These are phyloP conservation scores for Drosophila anceps DNA, from an alignment of 2,888 invertebrate species.

Conservation along the genomic window DNA sequence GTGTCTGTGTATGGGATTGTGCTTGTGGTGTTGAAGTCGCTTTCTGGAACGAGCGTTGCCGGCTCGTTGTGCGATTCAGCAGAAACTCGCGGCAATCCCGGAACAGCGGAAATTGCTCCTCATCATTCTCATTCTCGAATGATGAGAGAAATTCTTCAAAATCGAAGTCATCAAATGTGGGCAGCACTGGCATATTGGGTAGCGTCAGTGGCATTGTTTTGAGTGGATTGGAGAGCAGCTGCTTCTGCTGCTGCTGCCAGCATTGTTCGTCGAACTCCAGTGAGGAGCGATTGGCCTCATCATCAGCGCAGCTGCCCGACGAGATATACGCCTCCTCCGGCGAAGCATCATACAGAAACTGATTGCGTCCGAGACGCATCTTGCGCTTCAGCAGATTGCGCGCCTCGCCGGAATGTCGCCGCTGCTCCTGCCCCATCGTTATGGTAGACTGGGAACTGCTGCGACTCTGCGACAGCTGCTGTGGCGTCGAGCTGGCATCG, in stretches of 20 bases:
- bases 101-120: constrained; percentile 85
- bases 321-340: constrained; percentile 78
- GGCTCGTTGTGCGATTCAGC: constrained; percentile 83
- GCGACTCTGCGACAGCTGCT: constrained; percentile 56
- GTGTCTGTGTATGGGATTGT: constrained; percentile 21
- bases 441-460: constrained; percentile 74
- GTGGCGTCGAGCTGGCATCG: constrained; percentile 69
- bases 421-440: constrained; percentile 56
- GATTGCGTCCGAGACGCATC: constrained; percentile 85
- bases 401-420: constrained; percentile 76
- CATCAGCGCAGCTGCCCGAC: constrained; percentile 78
- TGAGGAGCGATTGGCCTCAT: constrained; percentile 81
- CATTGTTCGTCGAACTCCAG: constrained; percentile 77
- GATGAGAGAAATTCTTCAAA: constrained; percentile 88
- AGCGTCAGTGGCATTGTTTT: constrained; percentile 40
- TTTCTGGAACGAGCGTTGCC: constrained; percentile 80
- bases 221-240: constrained; percentile 81
- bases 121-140: constrained; percentile 88
- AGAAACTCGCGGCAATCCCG: constrained; percentile 85
- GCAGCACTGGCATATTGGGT: constrained; percentile 75
- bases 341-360: constrained; percentile 85
- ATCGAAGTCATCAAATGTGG: constrained; percentile 87
- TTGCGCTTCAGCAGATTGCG: constrained; percentile 84
- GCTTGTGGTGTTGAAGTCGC: constrained; percentile 70
- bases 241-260: constrained; percentile 68